These are phyloP conservation scores for Rhagium mordax DNA, from an alignment of 2,888 invertebrate genomes.

Conservation along the genomic window DNA sequence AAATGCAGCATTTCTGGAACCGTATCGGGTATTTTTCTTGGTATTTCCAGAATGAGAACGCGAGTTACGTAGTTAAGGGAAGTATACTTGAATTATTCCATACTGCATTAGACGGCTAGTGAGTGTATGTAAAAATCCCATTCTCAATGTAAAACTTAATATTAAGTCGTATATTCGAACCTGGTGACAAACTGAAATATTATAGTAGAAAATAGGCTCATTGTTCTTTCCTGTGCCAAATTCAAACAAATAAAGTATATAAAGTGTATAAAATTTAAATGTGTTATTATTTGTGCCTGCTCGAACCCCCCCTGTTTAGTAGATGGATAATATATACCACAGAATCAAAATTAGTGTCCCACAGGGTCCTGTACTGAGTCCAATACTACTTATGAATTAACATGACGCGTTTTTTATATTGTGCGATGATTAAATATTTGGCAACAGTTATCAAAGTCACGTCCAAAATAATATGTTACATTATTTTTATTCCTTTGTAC, in stretches of 20 bases:
- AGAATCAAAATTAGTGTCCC: no score
- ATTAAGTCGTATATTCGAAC: constrained; percentile 66
- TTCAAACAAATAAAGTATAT: constrained; percentile 67
- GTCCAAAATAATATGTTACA: no score
- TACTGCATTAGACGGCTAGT: constrained; percentile 69
- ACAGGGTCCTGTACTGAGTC: no score
- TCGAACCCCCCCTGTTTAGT: no score
- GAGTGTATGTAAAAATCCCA: constrained; percentile 68
- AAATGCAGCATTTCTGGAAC: background rate
- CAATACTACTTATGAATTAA: no score
- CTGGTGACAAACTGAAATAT: constrained; percentile 63
- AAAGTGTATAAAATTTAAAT: constrained; percentile 52
- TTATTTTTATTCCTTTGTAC: no score
- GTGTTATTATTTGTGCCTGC: background rate
- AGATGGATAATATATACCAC: no score
- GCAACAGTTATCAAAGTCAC: no score
- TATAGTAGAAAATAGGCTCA: constrained; percentile 69
- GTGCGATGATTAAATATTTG: no score
- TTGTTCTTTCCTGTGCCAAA: constrained; percentile 71
- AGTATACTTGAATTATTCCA: constrained; percentile 68
- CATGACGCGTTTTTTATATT: no score
- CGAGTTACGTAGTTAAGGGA: constrained; percentile 18
- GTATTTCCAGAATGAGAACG: background rate
- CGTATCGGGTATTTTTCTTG: background rate
- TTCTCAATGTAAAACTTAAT: constrained; percentile 67